A percentile compares a stretch with the other conserved stretches of the same genome.
These are phyloP conservation scores for Contarinia nasturtii DNA, from an alignment of 1,140 invertebrate species.

Conservation along the genomic window DNA sequence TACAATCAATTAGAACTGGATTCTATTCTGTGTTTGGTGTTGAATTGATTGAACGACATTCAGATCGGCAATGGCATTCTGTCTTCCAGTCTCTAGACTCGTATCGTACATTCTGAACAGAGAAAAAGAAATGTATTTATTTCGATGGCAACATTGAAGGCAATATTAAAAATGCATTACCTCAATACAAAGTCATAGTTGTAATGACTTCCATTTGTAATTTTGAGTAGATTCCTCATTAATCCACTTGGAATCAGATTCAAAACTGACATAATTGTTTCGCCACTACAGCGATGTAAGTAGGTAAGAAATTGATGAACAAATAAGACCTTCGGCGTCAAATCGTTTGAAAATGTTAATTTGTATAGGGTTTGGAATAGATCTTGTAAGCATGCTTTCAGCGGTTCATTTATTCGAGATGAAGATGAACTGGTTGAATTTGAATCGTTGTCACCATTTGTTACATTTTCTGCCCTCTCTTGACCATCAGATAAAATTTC, in stretches of 20 bases:
- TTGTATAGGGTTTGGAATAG: slow-evolving; percentile 53
- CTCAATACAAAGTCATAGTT: slow-evolving; percentile 34
- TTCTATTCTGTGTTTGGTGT: not conserved
- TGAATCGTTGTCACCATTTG: slow-evolving; percentile 25
- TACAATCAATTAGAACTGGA: not conserved
- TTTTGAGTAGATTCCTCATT: slow-evolving; percentile 59
- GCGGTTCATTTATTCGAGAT: slow-evolving; percentile 1
- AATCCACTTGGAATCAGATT: slow-evolving; percentile 60
- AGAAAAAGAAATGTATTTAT: no score
- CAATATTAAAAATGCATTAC: no score
- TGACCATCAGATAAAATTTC: slow-evolving; percentile 37
- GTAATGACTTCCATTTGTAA: slow-evolving; percentile 47
- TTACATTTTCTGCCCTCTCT: slow-evolving; percentile 31
- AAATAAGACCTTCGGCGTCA: slow-evolving; percentile 72
- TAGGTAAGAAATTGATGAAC: slow-evolving; percentile 66
- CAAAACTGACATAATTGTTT: slow-evolving; percentile 51
- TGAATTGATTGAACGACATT: no score
- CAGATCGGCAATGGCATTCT: not conserved
- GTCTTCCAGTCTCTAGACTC: not conserved
- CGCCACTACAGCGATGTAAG: slow-evolving; percentile 59
- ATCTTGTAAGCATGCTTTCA: slow-evolving; percentile 25
- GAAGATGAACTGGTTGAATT: slow-evolving; percentile 27
- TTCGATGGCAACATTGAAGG: not conserved
- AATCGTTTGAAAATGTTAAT: slow-evolving; percentile 50
- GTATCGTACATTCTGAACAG: no score